Base-by-base conservation (phyloP, 2,797 vertebrate genomes). In the Tiaroga cobitis region DNA sequence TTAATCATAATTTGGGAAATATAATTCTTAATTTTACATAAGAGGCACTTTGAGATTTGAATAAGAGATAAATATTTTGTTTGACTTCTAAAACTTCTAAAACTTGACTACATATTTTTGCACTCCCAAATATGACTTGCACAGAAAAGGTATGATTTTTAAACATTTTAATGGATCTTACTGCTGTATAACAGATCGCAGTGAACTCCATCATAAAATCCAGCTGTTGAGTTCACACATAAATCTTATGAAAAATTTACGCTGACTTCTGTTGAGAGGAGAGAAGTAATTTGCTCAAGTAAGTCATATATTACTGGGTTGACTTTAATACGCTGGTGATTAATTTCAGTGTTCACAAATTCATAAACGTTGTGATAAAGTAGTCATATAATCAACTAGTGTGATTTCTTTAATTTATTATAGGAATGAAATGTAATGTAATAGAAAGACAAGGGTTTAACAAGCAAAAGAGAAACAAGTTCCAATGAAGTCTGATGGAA, bases 281-380 rank as follows among this genome's bases (percentile, higher is more conserved):
- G 34, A 75, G 18, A 84, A 26, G 63, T 69, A 16, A 69, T 84
- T 84, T 78, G 34, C 46, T 84, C 4, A 19, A 78, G 46, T 84
- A 43, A 77, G 63, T 78, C 24, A 9, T 41, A 69, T 56, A 69
- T 77, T 84, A 32, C 74, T 4, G 46, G 24, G 75, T 34, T 59
- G 46, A 13, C 11, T 69, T 10, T 84, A 70, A 84, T 68, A 43
- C 4, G 26, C 29, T 34, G 37, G 82, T 70, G 74, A 84, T 84
- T 69, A 49, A 84, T 84, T 78, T 84, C 49, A 59, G 11, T 56
- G 82, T 78, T 70, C 63, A 78, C 74, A 61, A 59, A 84, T 78
- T 69, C 34, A 69, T 69, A 78, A 84, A 78, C 8, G 37, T 49
- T 77, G 81, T 83, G 46, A 70, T 78, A 77, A 77, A 83, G 32